A percentile compares a stretch with the other conserved stretches of the same genome.
Evolutionary conservation across 2,888 invertebrate species (phyloP).

Genomic region (Proisotoma minuta): DNA sequence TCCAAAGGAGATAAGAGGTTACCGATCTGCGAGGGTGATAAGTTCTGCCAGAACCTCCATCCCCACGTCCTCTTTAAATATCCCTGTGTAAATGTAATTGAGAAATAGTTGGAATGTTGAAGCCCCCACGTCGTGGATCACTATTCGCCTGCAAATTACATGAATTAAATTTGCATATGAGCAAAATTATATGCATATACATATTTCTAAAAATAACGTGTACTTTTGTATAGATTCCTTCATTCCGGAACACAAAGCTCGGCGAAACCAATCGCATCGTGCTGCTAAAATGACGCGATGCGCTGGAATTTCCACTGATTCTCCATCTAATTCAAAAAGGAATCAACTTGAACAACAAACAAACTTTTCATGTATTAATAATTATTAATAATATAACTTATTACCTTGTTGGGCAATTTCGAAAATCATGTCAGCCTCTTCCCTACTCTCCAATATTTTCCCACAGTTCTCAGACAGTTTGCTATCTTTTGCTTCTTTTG

Average conservation of each 20-base stretch:
- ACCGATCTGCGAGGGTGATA: constrained; percentile 60
- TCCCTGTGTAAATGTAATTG: constrained; percentile 62
- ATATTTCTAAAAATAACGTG: constrained; percentile 28
- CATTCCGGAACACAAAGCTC: constrained; percentile 66
- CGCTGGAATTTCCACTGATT: constrained; percentile 50
- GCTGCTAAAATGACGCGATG: constrained; percentile 65
- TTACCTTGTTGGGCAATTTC: constrained; percentile 52
- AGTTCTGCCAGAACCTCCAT: constrained; percentile 56
- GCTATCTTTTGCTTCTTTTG: constrained; percentile 58
- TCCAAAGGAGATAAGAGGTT: constrained; percentile 18
- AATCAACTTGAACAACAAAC: not conserved
- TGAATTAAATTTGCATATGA: constrained; percentile 24
- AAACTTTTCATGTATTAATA: not conserved
- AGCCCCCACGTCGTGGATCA: constrained; percentile 63
- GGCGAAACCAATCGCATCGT: constrained; percentile 65
- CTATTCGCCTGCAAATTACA: constrained; percentile 61
- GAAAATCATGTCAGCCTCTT: constrained; percentile 63
- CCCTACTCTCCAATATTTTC: constrained; percentile 54
- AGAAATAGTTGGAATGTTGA: constrained; percentile 61
- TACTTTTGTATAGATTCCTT: constrained; percentile 65
- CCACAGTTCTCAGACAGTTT: constrained; percentile 58
- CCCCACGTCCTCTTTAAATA: constrained; percentile 50
- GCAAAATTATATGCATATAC: constrained; percentile 11
- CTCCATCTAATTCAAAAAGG: constrained; percentile 49
- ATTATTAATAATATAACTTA: not conserved